These are phyloP conservation scores for Arge pagana DNA, from an alignment of 2,888 invertebrate genomes.

Conservation along the genomic window DNA sequence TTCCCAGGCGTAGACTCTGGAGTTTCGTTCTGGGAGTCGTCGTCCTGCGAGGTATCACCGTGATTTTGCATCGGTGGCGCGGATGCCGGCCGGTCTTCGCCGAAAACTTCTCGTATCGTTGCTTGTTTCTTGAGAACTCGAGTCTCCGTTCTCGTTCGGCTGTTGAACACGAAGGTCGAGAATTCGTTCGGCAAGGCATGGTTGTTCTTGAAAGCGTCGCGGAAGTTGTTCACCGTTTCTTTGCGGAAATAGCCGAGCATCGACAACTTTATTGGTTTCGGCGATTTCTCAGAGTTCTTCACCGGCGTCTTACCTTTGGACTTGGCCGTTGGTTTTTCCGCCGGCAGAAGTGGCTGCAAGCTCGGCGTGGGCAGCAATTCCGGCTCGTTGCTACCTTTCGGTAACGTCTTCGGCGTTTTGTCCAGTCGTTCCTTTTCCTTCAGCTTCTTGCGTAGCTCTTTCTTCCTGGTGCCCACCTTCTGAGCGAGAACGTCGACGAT, in stretches of 20 bases:
- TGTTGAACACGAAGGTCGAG: slow-evolving; percentile 72
- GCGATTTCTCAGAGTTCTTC: slow-evolving; percentile 40
- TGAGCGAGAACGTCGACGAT: slow-evolving; percentile 71
- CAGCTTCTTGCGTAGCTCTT: slow-evolving; percentile 56
- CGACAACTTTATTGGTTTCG: slow-evolving; percentile 46
- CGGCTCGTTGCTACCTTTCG: slow-evolving; percentile 62
- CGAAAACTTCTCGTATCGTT: slow-evolving; percentile 82
- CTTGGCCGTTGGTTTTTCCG: slow-evolving; percentile 29
- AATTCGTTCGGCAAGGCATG: slow-evolving; percentile 66
- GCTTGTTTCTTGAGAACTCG: slow-evolving; percentile 74
- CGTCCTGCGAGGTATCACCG: slow-evolving; percentile 51
- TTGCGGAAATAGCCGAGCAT: slow-evolving; percentile 70
- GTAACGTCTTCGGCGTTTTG: slow-evolving; percentile 59
- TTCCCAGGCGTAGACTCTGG: slow-evolving; percentile 35
- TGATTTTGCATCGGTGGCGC: slow-evolving; percentile 74
- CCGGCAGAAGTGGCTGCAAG: slow-evolving; percentile 49
- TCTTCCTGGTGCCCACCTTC: slow-evolving; percentile 66
- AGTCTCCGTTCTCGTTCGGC: slow-evolving; percentile 77
- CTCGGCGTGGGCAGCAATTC: slow-evolving; percentile 72
- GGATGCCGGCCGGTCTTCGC: slow-evolving; percentile 79
- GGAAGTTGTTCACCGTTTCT: slow-evolving; percentile 70
- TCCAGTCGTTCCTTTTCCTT: slow-evolving; percentile 62
- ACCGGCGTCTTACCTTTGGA: slow-evolving; percentile 42
- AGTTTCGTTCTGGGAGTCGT: slow-evolving; percentile 50
- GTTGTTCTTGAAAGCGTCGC: slow-evolving; percentile 69